phyloP scores from a whole-genome alignment of 1,140 invertebrate genomes.

The Lycorma delicatula region DNA sequence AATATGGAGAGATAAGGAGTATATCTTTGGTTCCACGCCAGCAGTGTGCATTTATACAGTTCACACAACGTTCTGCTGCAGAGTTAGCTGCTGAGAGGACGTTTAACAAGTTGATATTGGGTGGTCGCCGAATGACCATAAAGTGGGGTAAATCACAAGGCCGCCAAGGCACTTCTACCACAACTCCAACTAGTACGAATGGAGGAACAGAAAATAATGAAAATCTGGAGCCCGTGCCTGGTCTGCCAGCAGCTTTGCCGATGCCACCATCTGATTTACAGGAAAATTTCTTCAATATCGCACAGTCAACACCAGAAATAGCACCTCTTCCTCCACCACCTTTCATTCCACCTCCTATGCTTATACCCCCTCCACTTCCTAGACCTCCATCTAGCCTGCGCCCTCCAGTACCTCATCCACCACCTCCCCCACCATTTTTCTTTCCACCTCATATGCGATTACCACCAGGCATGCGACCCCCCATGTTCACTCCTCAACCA shows the following conservation, averaged over 20 bases:
- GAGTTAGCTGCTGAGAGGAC: constrained; percentile 92
- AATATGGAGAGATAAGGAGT: constrained; percentile 96
- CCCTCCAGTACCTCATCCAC: constrained; percentile 26
- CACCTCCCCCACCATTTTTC: constrained; percentile 32
- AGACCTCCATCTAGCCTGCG: constrained; percentile 33
- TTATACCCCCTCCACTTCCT: constrained; percentile 44
- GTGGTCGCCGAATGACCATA: constrained; percentile 80
- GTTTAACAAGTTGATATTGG: constrained; percentile 90
- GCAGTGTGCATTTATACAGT: constrained; percentile 97
- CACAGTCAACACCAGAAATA: constrained; percentile 48
- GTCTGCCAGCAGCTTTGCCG: constrained; percentile 68
- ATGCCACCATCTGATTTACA: constrained; percentile 65
- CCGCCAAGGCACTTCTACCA: constrained; percentile 34
- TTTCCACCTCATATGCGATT: constrained; percentile 43
- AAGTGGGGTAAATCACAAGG: constrained; percentile 94
- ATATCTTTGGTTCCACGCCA: constrained; percentile 87
- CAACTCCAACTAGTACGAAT: constrained; percentile 36
- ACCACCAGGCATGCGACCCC: constrained; percentile 42
- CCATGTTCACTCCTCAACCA: constrained; percentile 20
- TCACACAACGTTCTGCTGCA: constrained; percentile 78
- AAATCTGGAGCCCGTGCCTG: constrained; percentile 76
- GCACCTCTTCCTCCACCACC: constrained; percentile 45
- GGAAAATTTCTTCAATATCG: constrained; percentile 77
- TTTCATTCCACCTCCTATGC: constrained; percentile 49
- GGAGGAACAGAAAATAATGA: constrained; percentile 36